A percentile compares a stretch with the other conserved stretches of the same genome.
Conservation (phyloP, 2,888 invertebrate genomes). For the Cyclophora albipunctata region DNA sequence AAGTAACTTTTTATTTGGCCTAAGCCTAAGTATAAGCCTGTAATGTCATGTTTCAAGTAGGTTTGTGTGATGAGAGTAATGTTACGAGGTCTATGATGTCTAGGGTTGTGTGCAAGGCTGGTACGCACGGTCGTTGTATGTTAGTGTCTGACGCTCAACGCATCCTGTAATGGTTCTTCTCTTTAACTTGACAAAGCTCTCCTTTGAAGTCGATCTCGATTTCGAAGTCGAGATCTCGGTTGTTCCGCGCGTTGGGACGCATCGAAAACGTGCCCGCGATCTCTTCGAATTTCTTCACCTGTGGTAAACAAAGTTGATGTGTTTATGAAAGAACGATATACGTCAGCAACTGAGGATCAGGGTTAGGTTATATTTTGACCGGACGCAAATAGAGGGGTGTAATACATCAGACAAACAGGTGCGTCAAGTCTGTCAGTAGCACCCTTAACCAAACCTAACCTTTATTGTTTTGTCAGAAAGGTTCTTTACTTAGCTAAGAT, state of each 20-base stretch:
- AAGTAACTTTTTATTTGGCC: too few relatives aligned
- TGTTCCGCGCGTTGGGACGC: conserved; percentile 97
- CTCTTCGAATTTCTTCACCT: conserved; percentile 94
- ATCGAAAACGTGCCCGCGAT: conserved; percentile 93
- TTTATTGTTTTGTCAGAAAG: neutral
- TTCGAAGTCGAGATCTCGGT: conserved; percentile 96
- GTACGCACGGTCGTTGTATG: conserved; percentile 6
- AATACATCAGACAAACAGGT: neutral
- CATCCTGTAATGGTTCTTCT: conserved; percentile 92
- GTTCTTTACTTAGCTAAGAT: too few relatives aligned
- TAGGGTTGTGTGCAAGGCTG: neutral
- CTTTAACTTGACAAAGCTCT: conserved; percentile 88
- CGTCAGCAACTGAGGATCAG: too few relatives aligned
- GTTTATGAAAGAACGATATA: too few relatives aligned
- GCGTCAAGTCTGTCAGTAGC: neutral
- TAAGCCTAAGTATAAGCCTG: too few relatives aligned
- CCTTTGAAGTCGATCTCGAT: conserved; percentile 95
- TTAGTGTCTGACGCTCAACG: conserved; percentile 74
- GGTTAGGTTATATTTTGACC: too few relatives aligned
- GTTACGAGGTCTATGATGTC: too few relatives aligned
- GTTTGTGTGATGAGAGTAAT: too few relatives aligned
- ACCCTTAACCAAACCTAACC: too few relatives aligned
- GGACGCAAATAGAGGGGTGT: too few relatives aligned
- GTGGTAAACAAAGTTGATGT: conserved; percentile 8
- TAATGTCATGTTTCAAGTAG: too few relatives aligned